Conservation (phyloP, 2,888 invertebrate genomes). For the Selenia dentaria region DNA sequence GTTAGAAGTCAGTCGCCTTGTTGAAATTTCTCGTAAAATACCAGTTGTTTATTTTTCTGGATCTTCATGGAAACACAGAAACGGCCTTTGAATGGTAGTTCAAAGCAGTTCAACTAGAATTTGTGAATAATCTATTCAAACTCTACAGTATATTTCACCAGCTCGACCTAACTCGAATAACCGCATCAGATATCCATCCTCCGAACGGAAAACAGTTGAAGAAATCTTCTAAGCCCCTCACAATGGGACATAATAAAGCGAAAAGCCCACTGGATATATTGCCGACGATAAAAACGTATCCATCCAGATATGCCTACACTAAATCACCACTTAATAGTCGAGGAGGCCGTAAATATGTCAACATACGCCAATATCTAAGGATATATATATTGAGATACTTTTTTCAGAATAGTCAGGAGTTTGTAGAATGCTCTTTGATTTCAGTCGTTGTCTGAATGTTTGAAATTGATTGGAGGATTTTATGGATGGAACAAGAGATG, state of each 20-base stretch:
- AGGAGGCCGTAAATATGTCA: conserved; percentile 82
- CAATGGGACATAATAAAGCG: conserved; percentile 74
- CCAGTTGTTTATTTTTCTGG: too few species aligned
- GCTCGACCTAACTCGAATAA: conserved; percentile 3
- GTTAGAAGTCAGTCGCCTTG: too few species aligned
- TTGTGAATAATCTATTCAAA: too few species aligned
- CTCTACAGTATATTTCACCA: not conserved
- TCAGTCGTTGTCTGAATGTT: conserved; percentile 3
- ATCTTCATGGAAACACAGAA: too few species aligned
- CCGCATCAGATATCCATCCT: conserved; percentile 31
- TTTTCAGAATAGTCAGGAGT: conserved; percentile 41
- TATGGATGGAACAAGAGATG: not conserved
- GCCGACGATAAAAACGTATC: conserved; percentile 82
- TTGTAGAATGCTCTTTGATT: conserved; percentile 13
- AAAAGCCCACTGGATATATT: conserved; percentile 74
- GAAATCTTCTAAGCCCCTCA: conserved; percentile 38
- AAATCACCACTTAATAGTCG: conserved; percentile 83
- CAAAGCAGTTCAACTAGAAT: too few species aligned
- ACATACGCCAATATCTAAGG: conserved; percentile 80
- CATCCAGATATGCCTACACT: conserved; percentile 80
- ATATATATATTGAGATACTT: conserved; percentile 64
- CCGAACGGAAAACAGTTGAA: conserved; percentile 25
- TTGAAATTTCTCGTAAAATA: too few species aligned
- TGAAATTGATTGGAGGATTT: conserved; percentile 4
- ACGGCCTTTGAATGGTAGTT: too few species aligned